These are phyloP conservation scores for Eupsittula cactorum DNA, from an alignment of 2,113 vertebrate genomes.

Conservation along the genomic window DNA sequence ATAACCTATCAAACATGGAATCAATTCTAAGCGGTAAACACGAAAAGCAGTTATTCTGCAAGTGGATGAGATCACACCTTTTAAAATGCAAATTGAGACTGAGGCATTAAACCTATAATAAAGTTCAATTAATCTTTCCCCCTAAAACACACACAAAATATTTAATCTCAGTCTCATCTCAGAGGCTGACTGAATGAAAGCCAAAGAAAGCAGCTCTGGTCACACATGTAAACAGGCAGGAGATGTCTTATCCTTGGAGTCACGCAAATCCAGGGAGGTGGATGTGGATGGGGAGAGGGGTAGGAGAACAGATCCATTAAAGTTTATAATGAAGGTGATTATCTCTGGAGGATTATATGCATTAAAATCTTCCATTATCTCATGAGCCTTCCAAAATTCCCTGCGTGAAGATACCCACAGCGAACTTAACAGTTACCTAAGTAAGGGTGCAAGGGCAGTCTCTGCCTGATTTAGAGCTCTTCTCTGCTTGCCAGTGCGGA, in stretches of 20 bases:
- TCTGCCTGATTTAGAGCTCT: background rate
- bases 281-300: background rate
- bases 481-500: background rate
- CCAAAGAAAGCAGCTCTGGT: background rate
- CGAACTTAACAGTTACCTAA: background rate
- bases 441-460: no score
- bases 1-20: conserved; percentile 54
- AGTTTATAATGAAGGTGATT: background rate
- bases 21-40: conserved; percentile 60
- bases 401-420: background rate
- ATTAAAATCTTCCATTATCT: background rate
- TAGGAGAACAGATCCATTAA: background rate
- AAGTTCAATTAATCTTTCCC: conserved; percentile 66
- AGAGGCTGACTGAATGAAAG: background rate
- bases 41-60: background rate
- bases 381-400: background rate
- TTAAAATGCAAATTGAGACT: conserved; percentile 65
- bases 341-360: background rate
- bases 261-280: background rate
- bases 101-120: conserved; percentile 63
- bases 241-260: background rate
- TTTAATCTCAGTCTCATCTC: conserved; percentile 55
- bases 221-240: background rate
- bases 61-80: conserved; percentile 53
- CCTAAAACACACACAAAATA: conserved; percentile 54